A percentile compares a stretch with the other conserved stretches of the same genome.
Evolutionary conservation across 2,113 vertebrate species (phyloP).

Genomic region (Salvator merianae): DNA sequence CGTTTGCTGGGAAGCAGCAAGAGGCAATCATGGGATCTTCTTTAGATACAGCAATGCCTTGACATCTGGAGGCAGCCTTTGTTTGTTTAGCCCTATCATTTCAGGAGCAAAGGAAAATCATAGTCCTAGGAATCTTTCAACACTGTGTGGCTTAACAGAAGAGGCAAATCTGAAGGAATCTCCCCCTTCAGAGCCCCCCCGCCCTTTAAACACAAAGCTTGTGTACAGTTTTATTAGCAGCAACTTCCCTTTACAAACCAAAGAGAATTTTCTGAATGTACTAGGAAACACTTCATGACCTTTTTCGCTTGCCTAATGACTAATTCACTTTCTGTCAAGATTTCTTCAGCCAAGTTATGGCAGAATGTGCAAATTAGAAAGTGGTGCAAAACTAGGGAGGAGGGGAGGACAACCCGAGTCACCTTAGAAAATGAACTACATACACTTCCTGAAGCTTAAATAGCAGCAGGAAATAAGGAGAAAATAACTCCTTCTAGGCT

Average conservation of each 20-base stretch:
- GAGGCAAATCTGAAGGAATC: too few relatives aligned
- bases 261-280: not conserved
- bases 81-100: not conserved
- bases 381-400: not conserved
- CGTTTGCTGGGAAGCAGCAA: too few relatives aligned
- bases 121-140: too few relatives aligned
- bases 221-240: constrained; percentile 20
- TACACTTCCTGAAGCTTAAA: constrained; percentile 55
- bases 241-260: not conserved
- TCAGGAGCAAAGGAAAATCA: not conserved
- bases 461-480: constrained; percentile 49
- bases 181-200: too few relatives aligned
- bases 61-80: too few relatives aligned
- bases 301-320: not conserved
- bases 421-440: constrained; percentile 62
- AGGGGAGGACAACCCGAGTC: not conserved
- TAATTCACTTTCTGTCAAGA: constrained; percentile 15
- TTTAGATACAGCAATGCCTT: too few relatives aligned
- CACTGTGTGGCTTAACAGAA: too few relatives aligned
- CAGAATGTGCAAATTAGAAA: constrained; percentile 44
- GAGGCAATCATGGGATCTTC: too few relatives aligned
- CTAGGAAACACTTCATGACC: not conserved
- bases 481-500: constrained; percentile 55
- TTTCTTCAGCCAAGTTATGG: constrained; percentile 29
- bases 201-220: not conserved